Conservation (phyloP, 2,113 vertebrate species). For the Panthera tigris region DNA sequence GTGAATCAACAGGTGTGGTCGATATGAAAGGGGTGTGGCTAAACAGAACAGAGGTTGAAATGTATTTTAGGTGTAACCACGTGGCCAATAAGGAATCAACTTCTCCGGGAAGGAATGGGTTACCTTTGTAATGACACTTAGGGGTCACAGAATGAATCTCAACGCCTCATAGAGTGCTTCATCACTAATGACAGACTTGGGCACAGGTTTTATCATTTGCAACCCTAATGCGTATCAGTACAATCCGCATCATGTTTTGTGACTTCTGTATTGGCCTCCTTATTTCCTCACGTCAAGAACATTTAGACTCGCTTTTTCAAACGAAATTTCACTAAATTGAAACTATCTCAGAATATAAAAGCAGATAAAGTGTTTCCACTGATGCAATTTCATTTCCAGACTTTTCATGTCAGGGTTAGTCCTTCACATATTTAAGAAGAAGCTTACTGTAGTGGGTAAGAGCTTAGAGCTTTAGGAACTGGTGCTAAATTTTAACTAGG, state of each 20-base stretch:
- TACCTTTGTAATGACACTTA: rapidly evolving
- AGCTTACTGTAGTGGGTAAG: background rate
- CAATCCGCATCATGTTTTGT: background rate
- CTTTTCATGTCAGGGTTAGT: background rate
- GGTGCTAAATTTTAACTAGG: background rate
- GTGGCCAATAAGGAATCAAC: rapidly evolving
- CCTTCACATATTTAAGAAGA: background rate
- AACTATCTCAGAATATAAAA: background rate
- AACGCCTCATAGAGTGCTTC: too few relatives aligned
- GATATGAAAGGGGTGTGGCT: background rate
- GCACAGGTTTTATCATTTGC: background rate
- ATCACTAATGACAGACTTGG: background rate
- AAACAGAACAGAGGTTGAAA: rapidly evolving
- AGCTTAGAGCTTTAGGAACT: background rate
- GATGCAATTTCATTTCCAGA: background rate
- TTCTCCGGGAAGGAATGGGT: rapidly evolving
- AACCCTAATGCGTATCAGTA: background rate
- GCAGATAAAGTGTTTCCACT: background rate
- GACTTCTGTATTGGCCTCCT: background rate
- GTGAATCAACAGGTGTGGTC: background rate
- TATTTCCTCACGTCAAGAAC: background rate
- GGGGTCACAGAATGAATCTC: background rate
- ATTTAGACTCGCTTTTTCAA: background rate
- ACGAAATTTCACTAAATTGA: background rate
- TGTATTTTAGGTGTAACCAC: background rate